Base-by-base conservation (phyloP, 2,113 vertebrate genomes). In the Aphelocoma coerulescens region DNA sequence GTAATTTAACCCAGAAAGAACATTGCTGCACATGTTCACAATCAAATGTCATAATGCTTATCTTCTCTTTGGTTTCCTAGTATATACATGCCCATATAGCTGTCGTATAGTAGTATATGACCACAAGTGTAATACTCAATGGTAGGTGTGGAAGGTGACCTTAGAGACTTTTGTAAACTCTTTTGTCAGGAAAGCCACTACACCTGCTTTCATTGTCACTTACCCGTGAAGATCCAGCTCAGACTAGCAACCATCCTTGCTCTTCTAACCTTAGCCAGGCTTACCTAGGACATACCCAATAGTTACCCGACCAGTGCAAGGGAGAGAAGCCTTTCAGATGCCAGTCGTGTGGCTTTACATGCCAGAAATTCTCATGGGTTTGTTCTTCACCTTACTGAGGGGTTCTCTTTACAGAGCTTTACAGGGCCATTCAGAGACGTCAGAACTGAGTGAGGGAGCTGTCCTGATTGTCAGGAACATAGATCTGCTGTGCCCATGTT, bases 261-360 rank as follows among this genome's bases (percentile, higher is more conserved):
- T 83, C 7, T 49, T 88, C 10, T 28, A 65, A 30, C 17, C 39
- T 17, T 32, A 78, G 35, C 12, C n/a, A 59, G 43, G 30, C 33
- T 67, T 58, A 17, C 37, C 32, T 74, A 13, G 55, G 37, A 32
- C 30, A 26, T 30, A 35, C 11, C 19, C 4, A 35, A 1, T 73
- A 58, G 26, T 20, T 16, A 10, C 5, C 4, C 2, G 0, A 1
- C 7, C 16, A 49, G 28, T 0, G 0, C 3, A 26, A 57, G 32
- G n/a, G 26, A 71, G 46, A 35, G 19, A 48, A 57, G 13, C 35
- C 33, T 51, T 75, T 58, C 33, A 51, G 43, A 23, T 83, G 39
- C 11, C 16, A 16, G 1, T 33, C 33, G 18, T 43, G 21, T 62
- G 39, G 9, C 62, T 74, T 51, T 62, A 9, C 13, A 2, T 18